Evolutionary conservation across 2,113 vertebrate genomes (phyloP), one percentile per base, ranked within the genome.

Genomic region (Macrotis lagotis): DNA sequence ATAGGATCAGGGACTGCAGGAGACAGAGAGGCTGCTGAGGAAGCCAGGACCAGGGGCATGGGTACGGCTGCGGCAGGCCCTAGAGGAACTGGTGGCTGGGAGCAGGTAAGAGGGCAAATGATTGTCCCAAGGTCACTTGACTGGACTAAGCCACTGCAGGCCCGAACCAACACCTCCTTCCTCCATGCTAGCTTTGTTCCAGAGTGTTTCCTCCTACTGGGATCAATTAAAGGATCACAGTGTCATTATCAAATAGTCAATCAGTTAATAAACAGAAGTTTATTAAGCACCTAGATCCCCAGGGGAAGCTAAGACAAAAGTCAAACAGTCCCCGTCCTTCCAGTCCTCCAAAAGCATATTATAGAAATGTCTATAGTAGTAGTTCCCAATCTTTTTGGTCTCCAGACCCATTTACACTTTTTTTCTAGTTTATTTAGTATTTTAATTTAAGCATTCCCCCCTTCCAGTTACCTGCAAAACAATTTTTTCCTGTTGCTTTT

Each of bases 21-120:
- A 99, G 0, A 98, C 99, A 91, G 99, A 99, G 55, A 99, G 98
- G 94, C 98, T 99, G 8, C 83, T 99, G 93, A 99, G 98, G 97
- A 98, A 98, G 94, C 98, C 99, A 0, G 98, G 98, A 94, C 98
- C 98, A 52, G 98, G 98, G 0, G 98, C 98, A 28, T 99, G 99
- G 94, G 98, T 98, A 25, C 97, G 97, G 25, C 97, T 99, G 52
- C 97, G 98, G 66, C 98, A 99, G 90, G 98, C 99, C 22, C 97
- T 99, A 91, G 98, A 99, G 93, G 99, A 99, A 96, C 98, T 99
- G 96, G 98, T 99, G 95, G 99, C 98, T 92, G 99, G 99, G 90
- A 99, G 99, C 99, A 99, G 99, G 99, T 99, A 96, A 97, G 99
- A 93, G 16, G 37, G 66, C n/a, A 74, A n/a, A 66, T 12, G 59